These are phyloP conservation scores for Spheniscus mendiculus DNA, from an alignment of 2,113 vertebrate species.

Conservation along the genomic window DNA sequence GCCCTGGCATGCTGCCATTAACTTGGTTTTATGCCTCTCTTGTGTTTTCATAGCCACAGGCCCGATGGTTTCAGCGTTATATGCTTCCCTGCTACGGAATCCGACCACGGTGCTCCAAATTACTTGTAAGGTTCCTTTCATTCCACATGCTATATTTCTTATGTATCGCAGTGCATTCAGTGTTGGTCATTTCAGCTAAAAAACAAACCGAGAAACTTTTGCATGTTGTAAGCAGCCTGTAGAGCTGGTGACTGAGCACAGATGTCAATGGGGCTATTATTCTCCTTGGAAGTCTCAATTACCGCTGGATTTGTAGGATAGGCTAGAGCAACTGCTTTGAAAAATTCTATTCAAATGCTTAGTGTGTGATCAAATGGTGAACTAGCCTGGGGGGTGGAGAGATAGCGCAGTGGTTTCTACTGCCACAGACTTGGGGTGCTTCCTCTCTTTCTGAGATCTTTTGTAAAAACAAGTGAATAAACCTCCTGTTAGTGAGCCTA, in stretches of 20 bases:
- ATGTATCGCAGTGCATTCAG: neutral
- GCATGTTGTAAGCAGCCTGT: neutral
- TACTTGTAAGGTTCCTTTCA: neutral
- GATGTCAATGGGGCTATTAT: neutral
- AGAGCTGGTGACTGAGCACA: neutral
- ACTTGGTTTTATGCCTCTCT: neutral
- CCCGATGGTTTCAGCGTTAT: neutral
- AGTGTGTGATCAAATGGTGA: rapidly evolving
- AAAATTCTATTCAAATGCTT: neutral
- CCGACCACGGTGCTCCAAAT: neutral
- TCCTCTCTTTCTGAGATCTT: neutral
- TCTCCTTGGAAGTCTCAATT: neutral
- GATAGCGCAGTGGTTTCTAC: neutral
- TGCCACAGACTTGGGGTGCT: neutral
- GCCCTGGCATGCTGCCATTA: neutral
- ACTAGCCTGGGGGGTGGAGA: neutral
- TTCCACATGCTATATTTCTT: neutral
- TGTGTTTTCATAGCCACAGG: neutral
- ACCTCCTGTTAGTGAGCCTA: neutral
- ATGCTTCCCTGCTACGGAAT: neutral
- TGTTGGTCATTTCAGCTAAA: neutral
- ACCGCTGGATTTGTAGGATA: neutral
- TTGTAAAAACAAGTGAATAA: neutral
- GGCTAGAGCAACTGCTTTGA: neutral
- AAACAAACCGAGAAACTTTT: neutral